These are phyloP conservation scores for Tenthredo mesomela DNA, from an alignment of 2,888 invertebrate genomes.

Conservation along the genomic window DNA sequence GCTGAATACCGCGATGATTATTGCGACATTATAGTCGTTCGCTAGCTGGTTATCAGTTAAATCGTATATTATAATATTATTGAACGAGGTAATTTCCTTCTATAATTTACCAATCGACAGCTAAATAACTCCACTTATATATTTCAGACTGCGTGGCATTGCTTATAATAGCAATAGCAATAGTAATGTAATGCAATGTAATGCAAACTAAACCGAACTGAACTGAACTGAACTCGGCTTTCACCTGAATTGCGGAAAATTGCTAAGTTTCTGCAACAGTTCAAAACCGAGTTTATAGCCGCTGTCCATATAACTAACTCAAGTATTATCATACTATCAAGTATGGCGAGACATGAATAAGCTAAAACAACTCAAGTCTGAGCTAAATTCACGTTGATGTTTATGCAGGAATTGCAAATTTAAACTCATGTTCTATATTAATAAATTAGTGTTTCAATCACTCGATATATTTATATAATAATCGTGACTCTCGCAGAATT, in stretches of 20 bases:
- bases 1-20: background rate
- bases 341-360: background rate
- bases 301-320: background rate
- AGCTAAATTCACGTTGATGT: background rate
- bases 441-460: background rate
- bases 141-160: background rate
- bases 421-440: background rate
- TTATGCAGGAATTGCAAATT: background rate
- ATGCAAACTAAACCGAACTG: background rate
- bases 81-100: constrained; percentile 66
- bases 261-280: constrained; percentile 27
- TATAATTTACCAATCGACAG: constrained; percentile 69
- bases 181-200: background rate
- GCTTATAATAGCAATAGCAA: background rate
- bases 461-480: background rate
- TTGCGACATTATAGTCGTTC: background rate
- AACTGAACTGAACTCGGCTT: background rate
- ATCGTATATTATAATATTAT: constrained; percentile 34
- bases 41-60: background rate
- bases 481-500: background rate
- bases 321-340: background rate
- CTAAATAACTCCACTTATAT: constrained; percentile 73
- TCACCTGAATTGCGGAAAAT: constrained; percentile 29
- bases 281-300: background rate
- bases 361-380: background rate